Percentiles rank a stretch among this genome's conserved stretches.
phyloP scores from a whole-genome alignment of 2,797 vertebrate genomes.

The Loris lydekkerianus region DNA sequence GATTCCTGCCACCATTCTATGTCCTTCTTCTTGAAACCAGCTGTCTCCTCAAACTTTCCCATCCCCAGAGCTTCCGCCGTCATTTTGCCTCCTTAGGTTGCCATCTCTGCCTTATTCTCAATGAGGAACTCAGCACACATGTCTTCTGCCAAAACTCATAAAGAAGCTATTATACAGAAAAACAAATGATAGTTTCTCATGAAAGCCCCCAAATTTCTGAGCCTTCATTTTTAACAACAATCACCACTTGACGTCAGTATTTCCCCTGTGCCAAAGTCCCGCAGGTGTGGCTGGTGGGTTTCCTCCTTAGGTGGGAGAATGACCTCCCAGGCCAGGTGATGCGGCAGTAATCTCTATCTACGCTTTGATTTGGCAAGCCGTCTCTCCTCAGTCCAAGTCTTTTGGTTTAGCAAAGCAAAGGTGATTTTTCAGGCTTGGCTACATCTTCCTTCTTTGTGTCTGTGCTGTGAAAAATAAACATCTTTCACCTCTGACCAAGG shows the following conservation, averaged over 20 bases:
- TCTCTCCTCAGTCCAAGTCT: constrained; percentile 40
- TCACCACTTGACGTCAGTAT: not conserved
- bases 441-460: constrained; percentile 69
- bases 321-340: not conserved
- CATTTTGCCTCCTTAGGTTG: no score
- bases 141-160: not conserved
- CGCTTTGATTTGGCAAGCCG: constrained; percentile 52
- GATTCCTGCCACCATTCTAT: rapidly evolving
- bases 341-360: constrained; percentile 12
- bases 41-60: not conserved
- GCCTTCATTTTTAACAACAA: not conserved
- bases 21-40: not conserved
- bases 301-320: not conserved
- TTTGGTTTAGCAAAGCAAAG: not conserved
- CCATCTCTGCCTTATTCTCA: not conserved
- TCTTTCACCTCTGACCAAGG: not conserved
- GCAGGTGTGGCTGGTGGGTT: not conserved
- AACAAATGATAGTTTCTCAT: not conserved
- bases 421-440: not conserved
- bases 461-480: constrained; percentile 71
- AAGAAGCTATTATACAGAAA: not conserved
- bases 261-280: not conserved
- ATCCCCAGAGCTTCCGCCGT: no score
- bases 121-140: no score
- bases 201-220: not conserved